Evolutionary conservation across 2,113 vertebrate genomes (phyloP), one percentile per base, ranked within the genome.

Genomic region (Aleadryas rufinucha): DNA sequence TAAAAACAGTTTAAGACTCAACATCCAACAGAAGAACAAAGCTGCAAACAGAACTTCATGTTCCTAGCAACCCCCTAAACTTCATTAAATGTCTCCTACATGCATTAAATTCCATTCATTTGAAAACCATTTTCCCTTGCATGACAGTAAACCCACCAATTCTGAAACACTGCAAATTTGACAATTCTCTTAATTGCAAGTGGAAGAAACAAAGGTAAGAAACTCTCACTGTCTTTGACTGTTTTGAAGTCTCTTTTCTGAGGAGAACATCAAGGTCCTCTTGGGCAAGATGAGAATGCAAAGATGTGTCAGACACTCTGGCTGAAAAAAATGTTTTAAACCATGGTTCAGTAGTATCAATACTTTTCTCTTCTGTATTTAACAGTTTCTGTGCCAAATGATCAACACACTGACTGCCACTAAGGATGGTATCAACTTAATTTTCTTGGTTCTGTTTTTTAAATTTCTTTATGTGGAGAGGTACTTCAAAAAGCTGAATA

Each of bases 271-370:
- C 68, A 69, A 28, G 16, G 63, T 93, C 71, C 70, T 93, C 89
- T 84, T 60, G 93, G 53, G 91, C 28, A 31, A 80, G 92, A n/a
- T 92, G 92, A 44, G 80, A 81, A 85, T 53, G 89, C 42, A 96
- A 66, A 77, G 97, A 97, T 54, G 91, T 94, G 91, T 97, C 89
- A 2, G 93, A 90, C 18, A 45, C 91, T 89, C 91, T 96, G 61
- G 89, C 96, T 88, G 96, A 65, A 89, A 97, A 74, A 90, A 95
- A 86, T 10, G 65, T 96, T 78, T 97, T 87, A 94, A 97, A 96
- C 35, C 47, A 71, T 15, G 47, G 82, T 87, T 97, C 84, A 96
- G 94, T n/a, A 86, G 82, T 18, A 80, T 14, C 66, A 95, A 7
- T 84, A 63, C 84, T 91, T 71, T 65, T 88, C 57, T 68, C 54